Evolutionary conservation across 2,113 vertebrate species (phyloP).

Genomic region (Pongo abelii): DNA sequence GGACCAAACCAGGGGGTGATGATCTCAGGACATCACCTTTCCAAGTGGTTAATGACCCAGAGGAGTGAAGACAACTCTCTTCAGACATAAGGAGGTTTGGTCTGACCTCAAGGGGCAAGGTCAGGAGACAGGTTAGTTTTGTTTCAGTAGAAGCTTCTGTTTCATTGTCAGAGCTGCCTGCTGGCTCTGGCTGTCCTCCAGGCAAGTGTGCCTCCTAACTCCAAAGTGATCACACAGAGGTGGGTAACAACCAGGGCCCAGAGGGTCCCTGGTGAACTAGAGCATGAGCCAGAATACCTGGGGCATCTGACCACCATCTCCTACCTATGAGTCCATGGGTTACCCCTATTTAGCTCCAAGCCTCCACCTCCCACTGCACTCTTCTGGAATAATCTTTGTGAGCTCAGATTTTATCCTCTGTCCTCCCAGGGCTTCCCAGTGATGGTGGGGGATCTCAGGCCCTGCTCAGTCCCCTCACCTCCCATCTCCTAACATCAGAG

Average conservation of each 20-base stretch:
- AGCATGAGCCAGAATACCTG: not conserved
- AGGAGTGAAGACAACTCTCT: not conserved
- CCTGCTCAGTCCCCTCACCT: not conserved
- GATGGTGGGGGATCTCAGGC: not conserved
- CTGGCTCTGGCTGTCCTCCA: not conserved
- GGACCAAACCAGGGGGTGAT: not conserved
- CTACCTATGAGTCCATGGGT: not conserved
- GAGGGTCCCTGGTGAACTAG: not conserved
- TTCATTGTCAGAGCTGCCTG: not conserved
- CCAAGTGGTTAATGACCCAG: not conserved
- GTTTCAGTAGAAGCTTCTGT: not conserved
- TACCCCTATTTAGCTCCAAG: not conserved
- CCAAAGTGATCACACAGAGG: not conserved
- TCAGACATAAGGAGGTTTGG: not conserved
- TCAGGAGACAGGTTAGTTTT: not conserved
- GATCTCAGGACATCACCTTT: not conserved
- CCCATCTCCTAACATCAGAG: not conserved
- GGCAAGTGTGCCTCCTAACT: not conserved
- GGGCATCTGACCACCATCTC: not conserved
- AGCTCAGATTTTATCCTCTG: not conserved
- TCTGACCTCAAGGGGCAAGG: not conserved
- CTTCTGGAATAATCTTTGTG: not conserved
- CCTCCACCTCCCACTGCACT: not conserved
- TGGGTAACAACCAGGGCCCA: not conserved
- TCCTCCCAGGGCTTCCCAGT: not conserved